Conservation (phyloP, 1,140 invertebrate species). For the Lordiphosa collinella region DNA sequence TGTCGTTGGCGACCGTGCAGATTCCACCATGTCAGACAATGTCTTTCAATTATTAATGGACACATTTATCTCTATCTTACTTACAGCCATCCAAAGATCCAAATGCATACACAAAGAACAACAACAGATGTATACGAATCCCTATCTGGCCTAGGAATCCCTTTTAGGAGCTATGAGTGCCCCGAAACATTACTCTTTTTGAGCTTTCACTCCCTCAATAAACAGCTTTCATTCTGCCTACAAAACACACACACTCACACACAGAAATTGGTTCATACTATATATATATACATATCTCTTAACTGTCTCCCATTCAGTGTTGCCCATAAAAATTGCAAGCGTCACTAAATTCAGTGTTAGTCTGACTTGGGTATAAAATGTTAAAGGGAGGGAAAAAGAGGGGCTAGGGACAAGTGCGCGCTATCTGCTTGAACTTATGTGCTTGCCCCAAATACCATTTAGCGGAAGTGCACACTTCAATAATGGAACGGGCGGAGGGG, state of each 20-base stretch:
- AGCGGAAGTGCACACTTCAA: slow-evolving; percentile 69
- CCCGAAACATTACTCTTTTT: background rate
- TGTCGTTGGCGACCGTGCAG: too few relatives aligned
- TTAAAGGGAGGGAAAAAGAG: background rate
- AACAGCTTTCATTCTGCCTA: slow-evolving; percentile 15
- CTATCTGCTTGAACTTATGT: slow-evolving; percentile 50
- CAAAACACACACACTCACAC: slow-evolving; percentile 4
- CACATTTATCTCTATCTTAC: too few relatives aligned
- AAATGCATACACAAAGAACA: slow-evolving; percentile 29
- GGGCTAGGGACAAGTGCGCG: slow-evolving; percentile 1
- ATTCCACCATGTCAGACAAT: too few relatives aligned
- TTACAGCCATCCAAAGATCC: slow-evolving; percentile 31
- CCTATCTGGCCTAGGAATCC: slow-evolving; percentile 25
- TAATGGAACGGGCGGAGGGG: slow-evolving; percentile 47
- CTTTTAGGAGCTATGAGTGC: too few relatives aligned
- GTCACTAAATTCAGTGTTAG: slow-evolving; percentile 48
- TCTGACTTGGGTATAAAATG: slow-evolving; percentile 10
- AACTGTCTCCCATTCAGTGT: slow-evolving; percentile 29
- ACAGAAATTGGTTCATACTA: slow-evolving; percentile 16
- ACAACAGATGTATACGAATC: slow-evolving; percentile 16
- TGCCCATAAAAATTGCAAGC: slow-evolving; percentile 65
- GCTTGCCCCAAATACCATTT: slow-evolving; percentile 72
- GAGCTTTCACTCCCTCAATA: slow-evolving; percentile 30
- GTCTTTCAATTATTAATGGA: too few relatives aligned
- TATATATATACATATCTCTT: background rate